Base-by-base conservation (phyloP, 2,797 vertebrate genomes). In the Ctenopoma kingsleyae region DNA sequence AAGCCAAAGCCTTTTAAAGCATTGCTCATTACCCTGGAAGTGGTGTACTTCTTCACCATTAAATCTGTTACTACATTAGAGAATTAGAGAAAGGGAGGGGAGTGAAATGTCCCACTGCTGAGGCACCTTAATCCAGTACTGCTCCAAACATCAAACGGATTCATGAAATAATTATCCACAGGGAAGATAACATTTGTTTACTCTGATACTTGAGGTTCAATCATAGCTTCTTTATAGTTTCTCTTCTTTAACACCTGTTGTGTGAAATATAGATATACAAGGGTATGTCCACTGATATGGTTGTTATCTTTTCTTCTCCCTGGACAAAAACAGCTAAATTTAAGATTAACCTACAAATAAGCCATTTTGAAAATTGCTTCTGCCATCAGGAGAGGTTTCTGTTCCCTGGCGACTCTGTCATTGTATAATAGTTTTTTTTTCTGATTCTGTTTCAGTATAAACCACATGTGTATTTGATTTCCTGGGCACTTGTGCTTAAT, bases 121-220 rank as follows among this genome's bases (percentile, higher is more conserved):
- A 81, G 72, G 76, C 58, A 67, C 82, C 74, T 80, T 82, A 76
- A 84, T 80, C 56, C 62, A 66, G 61, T 17, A 19, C 79, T 51
- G 71, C 57, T 68, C 43, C 48, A 62, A 75, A 85, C 76, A 81
- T 81, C 66, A 84, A 81, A 75, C 30, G 43, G 65, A 80, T 82
- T 82, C 60, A 78, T 81, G 49, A 78, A 71, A 78, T 80, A 78
- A 78, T 81, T 80, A 84, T 87, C 60, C 76, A 35, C 49, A 66
- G 49, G 46, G 54, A 81, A 67, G 38, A 68, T 30, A 58, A 55
- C 27, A 11, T 59, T 70, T 78, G 19, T 74, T 85, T 82, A 76
- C 48, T 77, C 56, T 56, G n/a, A 51, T 59, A 36, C 49, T 63
- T 60, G 48, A 69, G 38, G 30, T 55, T 35, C 52, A 71, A 53